phyloP scores from a whole-genome alignment of 2,113 vertebrate genomes.

The Cyrtonyx montezumae region DNA sequence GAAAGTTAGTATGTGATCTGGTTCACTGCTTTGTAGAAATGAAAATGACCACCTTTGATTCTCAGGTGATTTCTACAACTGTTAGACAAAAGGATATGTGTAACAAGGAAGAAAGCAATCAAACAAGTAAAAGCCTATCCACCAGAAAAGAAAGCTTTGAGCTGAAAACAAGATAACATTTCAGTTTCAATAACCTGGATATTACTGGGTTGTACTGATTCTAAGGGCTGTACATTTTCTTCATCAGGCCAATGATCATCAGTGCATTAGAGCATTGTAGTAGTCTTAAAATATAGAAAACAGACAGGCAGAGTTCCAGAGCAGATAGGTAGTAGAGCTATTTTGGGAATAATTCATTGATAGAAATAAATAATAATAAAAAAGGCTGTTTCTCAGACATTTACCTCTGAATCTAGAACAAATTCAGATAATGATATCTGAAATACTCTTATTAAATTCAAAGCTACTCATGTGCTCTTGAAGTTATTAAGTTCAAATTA shows the following conservation, averaged over 20 bases:
- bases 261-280: not conserved
- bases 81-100: not conserved
- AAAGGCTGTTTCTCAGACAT: not conserved
- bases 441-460: not conserved
- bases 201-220: not conserved
- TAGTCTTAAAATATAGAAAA: not conserved
- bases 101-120: not conserved
- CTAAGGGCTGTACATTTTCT: not conserved
- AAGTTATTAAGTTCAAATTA: not conserved
- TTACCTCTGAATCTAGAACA: not conserved
- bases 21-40: not conserved
- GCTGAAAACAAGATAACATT: rapidly evolving
- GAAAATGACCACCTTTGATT: not conserved
- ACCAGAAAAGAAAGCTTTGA: not conserved
- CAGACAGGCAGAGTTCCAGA: not conserved
- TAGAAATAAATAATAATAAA: not conserved
- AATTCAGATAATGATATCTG: not conserved
- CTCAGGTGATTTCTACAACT: not conserved
- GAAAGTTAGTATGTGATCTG: not conserved
- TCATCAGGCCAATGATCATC: not conserved
- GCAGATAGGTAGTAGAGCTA: not conserved
- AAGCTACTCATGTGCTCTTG: rapidly evolving
- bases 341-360: not conserved
- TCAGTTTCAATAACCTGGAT: not conserved
- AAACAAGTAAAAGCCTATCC: not conserved